phyloP scores from a whole-genome alignment of 2,888 invertebrate genomes.

The Andrena hattorfiana region DNA sequence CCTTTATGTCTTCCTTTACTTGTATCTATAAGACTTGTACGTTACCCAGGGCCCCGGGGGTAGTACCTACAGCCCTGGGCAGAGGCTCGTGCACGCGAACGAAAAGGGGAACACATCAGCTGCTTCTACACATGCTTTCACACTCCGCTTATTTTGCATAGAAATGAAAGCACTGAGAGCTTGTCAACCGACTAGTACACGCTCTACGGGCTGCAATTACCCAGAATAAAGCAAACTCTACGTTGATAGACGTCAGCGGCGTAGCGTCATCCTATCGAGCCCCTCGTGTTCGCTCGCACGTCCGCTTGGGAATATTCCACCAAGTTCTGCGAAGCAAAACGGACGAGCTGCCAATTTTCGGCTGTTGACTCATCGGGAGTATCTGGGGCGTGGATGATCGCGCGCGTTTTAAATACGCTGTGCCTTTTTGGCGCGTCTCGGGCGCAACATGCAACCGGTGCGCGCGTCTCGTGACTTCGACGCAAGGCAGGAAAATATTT shows the following conservation, averaged over 20 bases:
- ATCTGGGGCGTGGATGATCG: slow-evolving; percentile 29
- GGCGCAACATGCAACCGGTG: slow-evolving; percentile 11
- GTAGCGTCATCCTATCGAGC: background rate
- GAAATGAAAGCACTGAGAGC: slow-evolving; percentile 51
- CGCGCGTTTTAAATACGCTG: slow-evolving; percentile 48
- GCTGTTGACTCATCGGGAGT: slow-evolving; percentile 33
- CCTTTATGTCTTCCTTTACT: background rate
- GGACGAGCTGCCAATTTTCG: slow-evolving; percentile 13
- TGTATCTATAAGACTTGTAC: background rate
- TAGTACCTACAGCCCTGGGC: slow-evolving; percentile 29
- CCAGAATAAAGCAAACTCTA: background rate
- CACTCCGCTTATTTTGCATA: slow-evolving; percentile 59
- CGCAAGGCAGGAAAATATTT: slow-evolving; percentile 1
- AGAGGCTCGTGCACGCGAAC: slow-evolving; percentile 30
- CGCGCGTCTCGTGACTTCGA: slow-evolving; percentile 1
- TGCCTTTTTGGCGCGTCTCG: slow-evolving; percentile 26
- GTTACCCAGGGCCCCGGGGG: slow-evolving; percentile 1
- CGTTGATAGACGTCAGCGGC: background rate
- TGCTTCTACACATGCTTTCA: slow-evolving; percentile 66
- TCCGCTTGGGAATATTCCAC: background rate
- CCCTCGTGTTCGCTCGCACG: background rate
- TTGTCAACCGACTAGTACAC: slow-evolving; percentile 31
- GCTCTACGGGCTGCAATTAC: background rate
- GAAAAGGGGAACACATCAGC: slow-evolving; percentile 61
- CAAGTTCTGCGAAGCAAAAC: background rate